Evolutionary conservation across 1,140 invertebrate species (phyloP), one percentile per base, ranked within the genome.

Genomic region (Whitmania pigra): DNA sequence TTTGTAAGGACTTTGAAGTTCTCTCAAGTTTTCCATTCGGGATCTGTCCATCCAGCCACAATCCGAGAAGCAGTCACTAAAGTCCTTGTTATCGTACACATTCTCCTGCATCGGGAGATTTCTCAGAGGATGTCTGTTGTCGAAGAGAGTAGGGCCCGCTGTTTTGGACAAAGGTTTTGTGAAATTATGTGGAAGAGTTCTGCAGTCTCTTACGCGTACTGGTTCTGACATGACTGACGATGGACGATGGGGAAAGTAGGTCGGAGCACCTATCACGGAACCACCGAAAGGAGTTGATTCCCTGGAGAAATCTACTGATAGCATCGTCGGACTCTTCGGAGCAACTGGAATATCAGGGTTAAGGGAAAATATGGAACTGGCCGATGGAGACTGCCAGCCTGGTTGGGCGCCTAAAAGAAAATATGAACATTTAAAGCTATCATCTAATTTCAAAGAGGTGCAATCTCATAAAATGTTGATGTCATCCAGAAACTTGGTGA

Each of bases 271-370:
- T 18, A 63, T 63, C 57, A 63, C 22, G 9, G 57, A 63, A 25
- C 57, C 57, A 63, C 57, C 57, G 22, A 63, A 31, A 63, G 57
- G 57, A 17, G 57, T 63, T 2, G 57, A 63, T 20, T 63, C 57
- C 22, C 57, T 63, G 22, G 57, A 63, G 29, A 63, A 63, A 31
- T 63, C 29, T 11, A 63, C 57, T 22, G 57, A 63, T 15, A 63
- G 22, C 22, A 25, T 31, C 2, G 57, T 63, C 29, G 57, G 57
- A 63, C 57, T 63, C 57, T 17, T 53, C 11, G 69, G 69, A 22
- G 69, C 69, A 17, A 49, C 40, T 22, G 69, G 69, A 6, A 70
- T 53, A 11, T 70, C 69, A 53, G 69, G 69, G 29, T 49, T 27
- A 11, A 29, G 17, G 40, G 67, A 68, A 20, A 36, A 36, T 17